Evolutionary conservation across 2,888 invertebrate species (phyloP), one percentile per base, ranked within the genome.

Genomic region (Drosophila antonietae): DNA sequence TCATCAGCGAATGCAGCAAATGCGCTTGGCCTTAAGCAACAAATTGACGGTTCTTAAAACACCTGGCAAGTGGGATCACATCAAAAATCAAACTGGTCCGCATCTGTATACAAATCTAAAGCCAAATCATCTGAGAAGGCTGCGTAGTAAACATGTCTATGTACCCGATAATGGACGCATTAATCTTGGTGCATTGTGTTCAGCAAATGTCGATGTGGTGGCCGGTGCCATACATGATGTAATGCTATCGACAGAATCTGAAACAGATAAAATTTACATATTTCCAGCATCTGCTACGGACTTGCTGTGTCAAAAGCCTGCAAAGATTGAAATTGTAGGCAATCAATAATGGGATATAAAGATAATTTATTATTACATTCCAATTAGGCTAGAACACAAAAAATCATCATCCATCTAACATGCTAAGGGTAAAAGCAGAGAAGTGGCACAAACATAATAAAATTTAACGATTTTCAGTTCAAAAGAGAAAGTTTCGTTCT

Each of bases 141-240:
- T 81, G 3, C 67, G 56, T 6, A 52, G 2, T 4, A 59, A 63
- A 8, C 82, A 81, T 41, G 52, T 81, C 37, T 81, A 81, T 67
- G 57, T 81, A 20, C 69, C 73, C 12, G 53, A 55, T 33, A 72
- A 68, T 14, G 82, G 82, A 18, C 73, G 82, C 31, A 69, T 74
- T n/a, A 81, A 79, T 57, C 39, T 79, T 8, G 65, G 69, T 8
- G 67, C 68, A 14, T 31, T 81, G 9, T 56, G 23, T 12, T 15
- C 56, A 1, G 43, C 18, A 14, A 71, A 73, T 56, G 52, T 81
- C 8, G 71, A 75, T 8, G 57, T 58, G 64, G 68, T 81, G 39
- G 81, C 76, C 23, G 41, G 39, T 0, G 75, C 72, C 53, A 63
- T 80, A 31, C 60, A 75, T 37, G 71, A 78, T 49, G 73, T 81